phyloP scores from a whole-genome alignment of 2,888 invertebrate genomes.

The Eupithecia insigniata region DNA sequence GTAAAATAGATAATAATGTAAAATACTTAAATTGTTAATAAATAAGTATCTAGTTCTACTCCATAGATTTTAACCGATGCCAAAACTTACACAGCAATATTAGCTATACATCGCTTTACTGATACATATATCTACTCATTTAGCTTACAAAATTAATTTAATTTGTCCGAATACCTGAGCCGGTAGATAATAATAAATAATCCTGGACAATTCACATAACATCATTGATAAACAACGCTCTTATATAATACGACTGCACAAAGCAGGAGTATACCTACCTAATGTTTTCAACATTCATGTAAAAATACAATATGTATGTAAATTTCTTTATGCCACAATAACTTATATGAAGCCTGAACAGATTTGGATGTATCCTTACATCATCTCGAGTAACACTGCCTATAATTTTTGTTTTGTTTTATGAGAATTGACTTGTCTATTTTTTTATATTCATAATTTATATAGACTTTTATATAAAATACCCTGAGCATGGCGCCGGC shows the following conservation, averaged over 20 bases:
- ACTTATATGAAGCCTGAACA: not conserved
- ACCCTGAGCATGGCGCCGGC: not conserved
- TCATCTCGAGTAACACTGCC: too few relatives aligned
- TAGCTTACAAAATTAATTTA: too few relatives aligned
- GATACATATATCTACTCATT: too few relatives aligned
- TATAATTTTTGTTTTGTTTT: too few relatives aligned
- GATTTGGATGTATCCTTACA: not conserved
- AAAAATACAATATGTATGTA: not conserved
- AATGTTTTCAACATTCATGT: not conserved
- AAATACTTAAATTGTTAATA: slow-evolving; percentile 1
- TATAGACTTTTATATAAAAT: not conserved
- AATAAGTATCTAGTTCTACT: slow-evolving; percentile 13
- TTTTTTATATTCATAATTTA: too few relatives aligned
- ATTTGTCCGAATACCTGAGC: too few relatives aligned
- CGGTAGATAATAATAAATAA: not conserved
- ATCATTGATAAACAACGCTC: not conserved
- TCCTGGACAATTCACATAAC: not conserved
- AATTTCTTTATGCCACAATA: not conserved
- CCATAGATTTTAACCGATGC: slow-evolving; percentile 15
- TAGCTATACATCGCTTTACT: not conserved
- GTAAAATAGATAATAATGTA: not conserved
- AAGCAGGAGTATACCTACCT: not conserved
- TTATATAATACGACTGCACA: not conserved
- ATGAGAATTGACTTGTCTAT: too few relatives aligned
- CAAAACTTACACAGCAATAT: slow-evolving; percentile 15